Evolutionary conservation across 2,113 vertebrate genomes (phyloP).

Genomic region (Ictalurus punctatus): DNA sequence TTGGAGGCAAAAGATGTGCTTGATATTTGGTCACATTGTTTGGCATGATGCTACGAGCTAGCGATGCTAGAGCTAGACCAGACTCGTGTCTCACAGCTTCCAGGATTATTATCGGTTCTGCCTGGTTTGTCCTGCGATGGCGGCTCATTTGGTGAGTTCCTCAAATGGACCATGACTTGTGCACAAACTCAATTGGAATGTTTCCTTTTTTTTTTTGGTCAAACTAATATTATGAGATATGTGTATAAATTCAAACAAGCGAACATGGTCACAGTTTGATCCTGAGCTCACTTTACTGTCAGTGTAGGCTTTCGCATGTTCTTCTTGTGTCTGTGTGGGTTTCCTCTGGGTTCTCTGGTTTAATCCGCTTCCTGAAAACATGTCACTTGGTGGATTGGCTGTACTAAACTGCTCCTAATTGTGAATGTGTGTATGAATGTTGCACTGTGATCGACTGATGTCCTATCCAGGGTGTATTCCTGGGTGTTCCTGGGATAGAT

Average conservation of each 20-base stretch:
- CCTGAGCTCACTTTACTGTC: background rate
- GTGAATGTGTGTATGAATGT: background rate
- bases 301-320: background rate
- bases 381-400: background rate
- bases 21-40: background rate
- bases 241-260: background rate
- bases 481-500: background rate
- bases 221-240: background rate
- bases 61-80: conserved; percentile 12
- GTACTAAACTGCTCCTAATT: background rate
- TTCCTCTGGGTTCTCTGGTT: background rate
- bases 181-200: too few relatives aligned
- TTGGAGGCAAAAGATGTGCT: background rate
- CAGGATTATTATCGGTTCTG: background rate
- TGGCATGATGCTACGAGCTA: conserved; percentile 2
- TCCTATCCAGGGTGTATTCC: background rate
- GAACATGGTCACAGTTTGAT: background rate
- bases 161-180: background rate
- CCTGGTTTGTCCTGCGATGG: background rate
- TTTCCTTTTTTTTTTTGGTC: background rate
- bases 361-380: background rate
- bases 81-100: background rate
- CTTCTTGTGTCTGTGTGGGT: background rate
- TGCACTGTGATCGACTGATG: background rate
- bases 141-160: background rate